Percentiles rank a stretch among this genome's conserved stretches.
These are phyloP conservation scores for Gallinago nigripennis DNA, from an alignment of 2,797 vertebrate species.

Conservation along the genomic window DNA sequence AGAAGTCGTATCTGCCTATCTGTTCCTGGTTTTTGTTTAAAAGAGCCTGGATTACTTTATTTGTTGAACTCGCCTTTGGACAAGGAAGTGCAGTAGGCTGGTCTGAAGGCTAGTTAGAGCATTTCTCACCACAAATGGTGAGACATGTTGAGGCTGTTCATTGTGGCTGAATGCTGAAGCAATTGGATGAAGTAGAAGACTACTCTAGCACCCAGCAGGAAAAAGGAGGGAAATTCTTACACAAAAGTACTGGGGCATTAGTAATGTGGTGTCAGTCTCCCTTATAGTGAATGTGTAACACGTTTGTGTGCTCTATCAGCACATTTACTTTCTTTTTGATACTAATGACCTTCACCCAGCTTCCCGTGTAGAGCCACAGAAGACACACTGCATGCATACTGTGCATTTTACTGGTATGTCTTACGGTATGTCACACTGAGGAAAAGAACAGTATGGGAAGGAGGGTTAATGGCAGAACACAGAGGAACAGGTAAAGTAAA, in stretches of 20 bases:
- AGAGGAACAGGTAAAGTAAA: background rate
- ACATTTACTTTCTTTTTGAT: background rate
- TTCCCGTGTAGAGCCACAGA: background rate
- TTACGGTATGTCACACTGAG: background rate
- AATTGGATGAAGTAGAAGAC: accelerated
- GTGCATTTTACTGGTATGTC: background rate
- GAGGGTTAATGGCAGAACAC: background rate
- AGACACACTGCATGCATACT: background rate
- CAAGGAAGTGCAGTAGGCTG: background rate
- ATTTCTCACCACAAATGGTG: background rate
- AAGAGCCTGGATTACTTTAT: background rate
- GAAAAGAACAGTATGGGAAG: background rate
- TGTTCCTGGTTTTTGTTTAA: background rate
- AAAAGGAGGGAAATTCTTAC: background rate
- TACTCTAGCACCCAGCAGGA: background rate
- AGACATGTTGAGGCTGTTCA: accelerated
- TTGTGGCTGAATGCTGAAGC: background rate
- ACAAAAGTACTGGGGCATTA: background rate
- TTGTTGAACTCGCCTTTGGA: background rate
- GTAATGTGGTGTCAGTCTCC: background rate
- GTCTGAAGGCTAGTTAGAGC: background rate
- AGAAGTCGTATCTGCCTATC: background rate
- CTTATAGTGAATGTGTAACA: background rate
- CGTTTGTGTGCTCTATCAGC: accelerated
- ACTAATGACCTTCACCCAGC: background rate